phyloP scores from a whole-genome alignment of 2,888 invertebrate genomes.

The Panzeria rudis region DNA sequence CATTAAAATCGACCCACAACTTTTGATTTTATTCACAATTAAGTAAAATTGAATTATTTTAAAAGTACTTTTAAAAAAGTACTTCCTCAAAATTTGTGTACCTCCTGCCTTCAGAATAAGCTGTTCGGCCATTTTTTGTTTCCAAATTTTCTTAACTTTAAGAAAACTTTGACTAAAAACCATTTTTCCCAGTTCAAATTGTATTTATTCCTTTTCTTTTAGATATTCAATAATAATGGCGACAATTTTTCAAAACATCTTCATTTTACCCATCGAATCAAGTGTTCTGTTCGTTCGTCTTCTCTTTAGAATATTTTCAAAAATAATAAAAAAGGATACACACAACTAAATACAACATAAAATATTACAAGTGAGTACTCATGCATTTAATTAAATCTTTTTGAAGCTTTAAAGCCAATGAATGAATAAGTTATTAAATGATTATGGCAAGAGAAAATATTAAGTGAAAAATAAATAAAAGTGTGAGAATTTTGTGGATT shows the following conservation, averaged over 20 bases:
- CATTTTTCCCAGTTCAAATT: not conserved
- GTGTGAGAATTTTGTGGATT: conserved; percentile 57
- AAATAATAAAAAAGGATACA: conserved; percentile 39
- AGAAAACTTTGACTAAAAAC: not conserved
- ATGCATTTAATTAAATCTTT: conserved; percentile 64
- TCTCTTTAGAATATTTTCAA: conserved; percentile 1
- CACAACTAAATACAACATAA: not conserved
- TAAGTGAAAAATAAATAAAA: conserved; percentile 20
- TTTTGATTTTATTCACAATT: too few species aligned
- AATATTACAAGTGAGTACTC: conserved; percentile 57
- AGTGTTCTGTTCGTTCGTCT: conserved; percentile 12
- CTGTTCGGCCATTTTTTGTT: too few species aligned
- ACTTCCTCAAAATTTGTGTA: too few species aligned
- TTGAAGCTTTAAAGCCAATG: conserved; percentile 66
- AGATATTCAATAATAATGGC: conserved; percentile 40
- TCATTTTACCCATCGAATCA: not conserved
- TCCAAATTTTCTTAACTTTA: too few species aligned
- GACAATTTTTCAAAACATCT: conserved; percentile 33
- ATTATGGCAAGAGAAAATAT: conserved; percentile 28
- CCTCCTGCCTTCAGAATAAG: too few species aligned
- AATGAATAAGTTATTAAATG: conserved; percentile 42
- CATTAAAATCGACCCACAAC: too few species aligned
- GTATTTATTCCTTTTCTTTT: conserved; percentile 1
- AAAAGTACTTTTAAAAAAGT: too few species aligned
- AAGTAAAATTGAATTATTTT: too few species aligned